phyloP scores from a whole-genome alignment of 2,797 vertebrate species.

The Tolypeutes matacus region DNA sequence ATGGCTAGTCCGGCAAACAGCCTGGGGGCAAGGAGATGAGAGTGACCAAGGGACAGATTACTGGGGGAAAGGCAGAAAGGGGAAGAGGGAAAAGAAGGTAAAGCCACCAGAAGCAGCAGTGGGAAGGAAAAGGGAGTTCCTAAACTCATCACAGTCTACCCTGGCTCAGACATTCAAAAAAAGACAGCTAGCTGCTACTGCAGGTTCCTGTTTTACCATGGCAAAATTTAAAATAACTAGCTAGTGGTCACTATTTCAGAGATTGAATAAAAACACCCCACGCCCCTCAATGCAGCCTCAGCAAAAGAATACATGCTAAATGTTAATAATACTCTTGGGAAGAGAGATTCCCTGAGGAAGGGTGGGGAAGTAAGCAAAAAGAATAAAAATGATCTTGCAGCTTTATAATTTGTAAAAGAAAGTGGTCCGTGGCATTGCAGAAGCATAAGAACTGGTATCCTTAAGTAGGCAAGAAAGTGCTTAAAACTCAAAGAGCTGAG shows the following conservation, averaged over 20 bases:
- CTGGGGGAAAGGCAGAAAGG: background rate
- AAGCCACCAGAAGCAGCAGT: background rate
- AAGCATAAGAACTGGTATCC: background rate
- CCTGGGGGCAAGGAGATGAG: background rate
- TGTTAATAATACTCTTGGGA: slow-evolving; percentile 22
- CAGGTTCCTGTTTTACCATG: slow-evolving; percentile 52
- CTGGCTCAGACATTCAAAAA: background rate
- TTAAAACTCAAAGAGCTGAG: background rate
- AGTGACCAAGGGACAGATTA: background rate
- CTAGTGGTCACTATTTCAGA: slow-evolving; percentile 27
- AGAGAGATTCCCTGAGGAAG: background rate
- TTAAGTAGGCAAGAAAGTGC: background rate
- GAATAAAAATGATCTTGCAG: slow-evolving; percentile 22
- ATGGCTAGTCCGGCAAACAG: background rate
- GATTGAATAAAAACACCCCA: slow-evolving; percentile 68
- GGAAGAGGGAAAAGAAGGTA: background rate
- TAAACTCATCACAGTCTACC: background rate
- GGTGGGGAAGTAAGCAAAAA: slow-evolving; percentile 5
- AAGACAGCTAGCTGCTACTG: background rate
- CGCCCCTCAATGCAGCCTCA: background rate
- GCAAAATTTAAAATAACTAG: slow-evolving; percentile 55
- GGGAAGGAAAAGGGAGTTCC: background rate
- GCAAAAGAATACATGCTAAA: slow-evolving; percentile 57
- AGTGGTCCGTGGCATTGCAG: background rate
- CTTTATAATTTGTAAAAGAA: slow-evolving; percentile 19